Evolutionary conservation across 2,888 invertebrate genomes (phyloP).

Genomic region (Globia sparganii): DNA sequence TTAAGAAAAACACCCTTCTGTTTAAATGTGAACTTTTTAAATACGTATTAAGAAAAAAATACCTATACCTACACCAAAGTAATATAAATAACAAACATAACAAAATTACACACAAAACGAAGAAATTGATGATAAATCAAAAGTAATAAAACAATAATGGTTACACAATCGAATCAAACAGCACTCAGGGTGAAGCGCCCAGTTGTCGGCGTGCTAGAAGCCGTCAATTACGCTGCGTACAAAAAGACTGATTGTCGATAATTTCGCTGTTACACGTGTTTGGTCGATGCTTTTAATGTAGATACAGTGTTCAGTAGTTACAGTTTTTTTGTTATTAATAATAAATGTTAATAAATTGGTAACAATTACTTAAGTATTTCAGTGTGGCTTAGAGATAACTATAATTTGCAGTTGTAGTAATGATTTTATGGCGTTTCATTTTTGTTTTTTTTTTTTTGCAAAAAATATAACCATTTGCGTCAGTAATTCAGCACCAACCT

Average conservation of each 20-base stretch:
- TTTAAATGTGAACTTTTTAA: background rate
- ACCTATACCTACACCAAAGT: background rate
- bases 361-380: slow-evolving; percentile 2
- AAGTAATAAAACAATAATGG: slow-evolving; percentile 56
- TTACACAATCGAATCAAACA: slow-evolving; percentile 67
- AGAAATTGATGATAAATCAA: slow-evolving; percentile 30
- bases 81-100: slow-evolving; percentile 2
- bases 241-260: slow-evolving; percentile 39
- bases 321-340: slow-evolving; percentile 11
- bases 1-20: background rate
- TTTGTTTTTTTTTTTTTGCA: background rate
- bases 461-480: no score
- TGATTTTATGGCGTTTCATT: background rate
- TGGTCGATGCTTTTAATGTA: slow-evolving; percentile 40
- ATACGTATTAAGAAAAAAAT: background rate
- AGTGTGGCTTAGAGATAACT: background rate
- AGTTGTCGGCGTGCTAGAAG: slow-evolving; percentile 48
- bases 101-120: slow-evolving; percentile 20
- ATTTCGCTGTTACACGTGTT: slow-evolving; percentile 37
- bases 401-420: background rate
- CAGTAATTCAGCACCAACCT: no score
- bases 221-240: slow-evolving; percentile 46
- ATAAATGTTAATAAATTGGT: slow-evolving; percentile 18
- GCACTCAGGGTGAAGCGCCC: slow-evolving; percentile 59
- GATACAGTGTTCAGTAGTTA: background rate